Evolutionary conservation across 2,113 vertebrate genomes (phyloP), one percentile per base, ranked within the genome.

Genomic region (Cyrtonyx montezumae): DNA sequence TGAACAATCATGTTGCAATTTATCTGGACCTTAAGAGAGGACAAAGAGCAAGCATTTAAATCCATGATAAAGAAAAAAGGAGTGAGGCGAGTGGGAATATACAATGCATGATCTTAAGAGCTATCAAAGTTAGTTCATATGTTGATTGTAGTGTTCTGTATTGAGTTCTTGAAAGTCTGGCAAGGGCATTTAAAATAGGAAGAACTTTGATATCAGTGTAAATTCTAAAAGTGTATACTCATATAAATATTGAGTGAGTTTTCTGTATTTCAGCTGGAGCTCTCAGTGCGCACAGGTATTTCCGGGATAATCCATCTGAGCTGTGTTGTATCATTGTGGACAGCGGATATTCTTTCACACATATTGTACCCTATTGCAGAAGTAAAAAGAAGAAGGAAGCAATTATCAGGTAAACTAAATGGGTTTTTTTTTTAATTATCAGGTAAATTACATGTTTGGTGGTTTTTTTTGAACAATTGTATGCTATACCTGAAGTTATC

Each of bases 311-410:
- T 77, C 98, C 98, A 32, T 98, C 98, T 0, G 98, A 99, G 92
- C 93, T 99, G 9, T 99, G 99, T 94, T 99, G 99, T 88, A 97
- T 99, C 91, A 98, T 99, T 84, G 99, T 99, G 65, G 99, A 99
- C 82, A 99, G 98, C 1, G 99, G 99, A 14, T 99, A 99, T 97
- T 99, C 99, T 79, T 99, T 99, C 96, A 99, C 99, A 20, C 99
- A 99, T 97, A 98, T 99, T 73, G 97, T 98, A 83, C 99, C 99
- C 55, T 99, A 99, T 13, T 99, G 99, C 86, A 98, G 99, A 94
- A 99, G 99, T 97, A 99, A 98, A 96, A 99, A 99, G 95, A 99
- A 99, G 97, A 99, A 99, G 79, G 99, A 99, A 77, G 99, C 99
- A 55, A 98, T 99, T 90, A 98, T 98, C 97, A 99, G 99, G 99